These are phyloP conservation scores for Pluvianellus socialis DNA, from an alignment of 2,113 vertebrate species.

Conservation along the genomic window DNA sequence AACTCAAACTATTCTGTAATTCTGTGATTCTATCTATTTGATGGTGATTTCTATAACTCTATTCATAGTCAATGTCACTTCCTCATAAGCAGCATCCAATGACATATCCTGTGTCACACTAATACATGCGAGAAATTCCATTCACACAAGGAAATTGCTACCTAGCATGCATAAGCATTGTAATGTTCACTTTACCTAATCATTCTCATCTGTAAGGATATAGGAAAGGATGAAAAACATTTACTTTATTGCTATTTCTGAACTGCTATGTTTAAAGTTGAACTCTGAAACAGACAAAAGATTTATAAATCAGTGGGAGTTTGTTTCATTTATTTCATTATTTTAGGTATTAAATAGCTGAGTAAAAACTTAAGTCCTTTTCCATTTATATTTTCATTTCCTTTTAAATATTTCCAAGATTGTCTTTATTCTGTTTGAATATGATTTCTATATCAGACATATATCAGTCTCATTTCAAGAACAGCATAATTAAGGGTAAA, in stretches of 20 bases:
- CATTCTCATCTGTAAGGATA: neutral
- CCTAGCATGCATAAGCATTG: neutral
- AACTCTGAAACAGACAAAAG: neutral
- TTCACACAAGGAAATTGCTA: neutral
- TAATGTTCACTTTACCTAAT: neutral
- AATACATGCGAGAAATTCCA: neutral
- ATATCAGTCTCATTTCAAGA: neutral
- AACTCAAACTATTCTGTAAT: neutral
- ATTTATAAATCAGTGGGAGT: neutral
- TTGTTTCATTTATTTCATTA: neutral
- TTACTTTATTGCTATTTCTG: neutral
- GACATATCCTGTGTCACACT: neutral
- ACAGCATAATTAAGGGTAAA: neutral
- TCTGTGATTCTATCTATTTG: neutral
- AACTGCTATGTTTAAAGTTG: neutral
- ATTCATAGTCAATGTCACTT: neutral
- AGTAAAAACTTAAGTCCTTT: neutral
- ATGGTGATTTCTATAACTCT: neutral
- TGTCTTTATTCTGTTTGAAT: neutral
- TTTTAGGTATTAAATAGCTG: neutral
- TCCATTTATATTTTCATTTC: neutral
- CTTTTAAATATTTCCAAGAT: neutral
- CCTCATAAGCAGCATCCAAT: neutral
- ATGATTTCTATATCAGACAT: neutral
- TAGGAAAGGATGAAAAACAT: neutral